Evolutionary conservation across 1,140 invertebrate species (phyloP).

Genomic region (Sminthurinus signatus): DNA sequence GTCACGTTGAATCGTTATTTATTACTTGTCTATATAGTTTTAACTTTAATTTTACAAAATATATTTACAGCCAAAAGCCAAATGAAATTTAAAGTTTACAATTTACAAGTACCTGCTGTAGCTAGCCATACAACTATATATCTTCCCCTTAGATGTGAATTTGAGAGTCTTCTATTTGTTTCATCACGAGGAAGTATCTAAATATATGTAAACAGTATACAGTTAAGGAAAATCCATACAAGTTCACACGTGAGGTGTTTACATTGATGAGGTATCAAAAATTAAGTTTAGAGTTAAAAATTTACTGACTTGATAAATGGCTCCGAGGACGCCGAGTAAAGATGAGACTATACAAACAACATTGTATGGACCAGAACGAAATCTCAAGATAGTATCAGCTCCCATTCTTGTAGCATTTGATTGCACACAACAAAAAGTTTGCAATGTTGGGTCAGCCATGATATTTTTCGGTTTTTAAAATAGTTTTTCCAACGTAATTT

Average conservation of each 20-base stretch:
- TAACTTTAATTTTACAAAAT: background rate
- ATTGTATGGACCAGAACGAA: conserved; percentile 64
- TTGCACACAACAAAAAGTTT: conserved; percentile 69
- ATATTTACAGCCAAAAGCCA: background rate
- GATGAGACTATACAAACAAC: conserved; percentile 64
- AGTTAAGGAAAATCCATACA: background rate
- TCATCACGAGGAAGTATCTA: conserved; percentile 52
- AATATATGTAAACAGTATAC: conserved; percentile 18
- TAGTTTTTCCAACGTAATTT: background rate
- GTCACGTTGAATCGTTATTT: background rate
- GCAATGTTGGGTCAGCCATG: conserved; percentile 72
- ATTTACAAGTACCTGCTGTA: conserved; percentile 51
- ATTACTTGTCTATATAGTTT: background rate
- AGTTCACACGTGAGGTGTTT: background rate
- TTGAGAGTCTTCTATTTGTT: conserved; percentile 49
- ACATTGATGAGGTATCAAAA: background rate
- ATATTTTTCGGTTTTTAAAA: background rate
- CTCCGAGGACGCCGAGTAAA: conserved; percentile 61
- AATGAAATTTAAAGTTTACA: background rate
- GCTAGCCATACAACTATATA: conserved; percentile 70
- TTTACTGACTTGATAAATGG: conserved; percentile 60
- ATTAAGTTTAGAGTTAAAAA: too few species aligned
- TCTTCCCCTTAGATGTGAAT: conserved; percentile 56
- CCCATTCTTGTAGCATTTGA: conserved; percentile 57
- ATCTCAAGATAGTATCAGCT: conserved; percentile 58